Conservation (phyloP, 1,140 invertebrate genomes). For the Potamilus streckersoni region DNA sequence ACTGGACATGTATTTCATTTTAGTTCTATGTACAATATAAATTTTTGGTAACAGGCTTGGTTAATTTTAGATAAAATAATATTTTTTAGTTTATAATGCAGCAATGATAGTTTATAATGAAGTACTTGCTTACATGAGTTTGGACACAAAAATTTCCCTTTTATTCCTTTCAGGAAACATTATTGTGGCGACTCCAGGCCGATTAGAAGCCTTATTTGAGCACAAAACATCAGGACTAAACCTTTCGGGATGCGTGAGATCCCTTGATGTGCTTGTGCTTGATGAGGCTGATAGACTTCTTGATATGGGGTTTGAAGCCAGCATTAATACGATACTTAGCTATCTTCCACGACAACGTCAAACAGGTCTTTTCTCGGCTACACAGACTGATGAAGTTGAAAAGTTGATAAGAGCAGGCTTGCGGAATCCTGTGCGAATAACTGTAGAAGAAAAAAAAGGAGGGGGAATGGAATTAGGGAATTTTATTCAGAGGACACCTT, state of each 20-base stretch:
- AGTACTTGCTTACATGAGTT: background rate
- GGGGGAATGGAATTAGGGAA: constrained; percentile 11
- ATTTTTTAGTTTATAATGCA: too few species aligned
- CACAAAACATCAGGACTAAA: constrained; percentile 69
- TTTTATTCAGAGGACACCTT: constrained; percentile 78
- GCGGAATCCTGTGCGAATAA: constrained; percentile 91
- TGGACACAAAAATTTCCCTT: constrained; percentile 13
- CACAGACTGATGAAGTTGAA: constrained; percentile 95
- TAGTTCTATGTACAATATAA: background rate
- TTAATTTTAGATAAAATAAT: too few species aligned
- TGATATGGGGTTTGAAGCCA: constrained; percentile 89
- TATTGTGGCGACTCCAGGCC: constrained; percentile 90
- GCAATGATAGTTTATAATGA: too few species aligned
- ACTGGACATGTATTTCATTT: background rate
- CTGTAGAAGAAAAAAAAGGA: constrained; percentile 84
- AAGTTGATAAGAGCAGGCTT: constrained; percentile 93
- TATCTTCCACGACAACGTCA: constrained; percentile 92
- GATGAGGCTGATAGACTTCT: constrained; percentile 97
- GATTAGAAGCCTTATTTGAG: constrained; percentile 89
- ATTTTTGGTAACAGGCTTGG: too few species aligned
- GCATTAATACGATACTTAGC: constrained; percentile 90
- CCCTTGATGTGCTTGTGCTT: constrained; percentile 89
- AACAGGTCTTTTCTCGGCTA: constrained; percentile 98
- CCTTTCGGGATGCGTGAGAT: constrained; percentile 80
- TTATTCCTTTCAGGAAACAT: constrained; percentile 76